Conservation (phyloP, 2,113 vertebrate species). For the Calonectris borealis region DNA sequence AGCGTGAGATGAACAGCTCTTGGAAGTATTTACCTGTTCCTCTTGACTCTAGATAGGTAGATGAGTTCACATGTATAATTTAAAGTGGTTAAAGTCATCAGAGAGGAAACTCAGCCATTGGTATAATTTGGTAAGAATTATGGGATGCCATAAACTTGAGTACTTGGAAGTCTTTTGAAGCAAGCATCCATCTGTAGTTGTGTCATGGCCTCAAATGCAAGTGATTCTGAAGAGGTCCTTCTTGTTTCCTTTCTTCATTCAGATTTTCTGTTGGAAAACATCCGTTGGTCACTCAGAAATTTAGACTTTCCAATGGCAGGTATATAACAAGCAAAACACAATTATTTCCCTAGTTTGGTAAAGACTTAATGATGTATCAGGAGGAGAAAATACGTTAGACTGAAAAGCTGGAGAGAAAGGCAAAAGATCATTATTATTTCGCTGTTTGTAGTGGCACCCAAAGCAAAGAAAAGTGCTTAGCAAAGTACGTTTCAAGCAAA, state of each 20-base stretch:
- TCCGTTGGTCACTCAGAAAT: background rate
- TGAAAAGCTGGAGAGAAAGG: background rate
- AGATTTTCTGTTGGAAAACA: background rate
- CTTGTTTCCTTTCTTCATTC: background rate
- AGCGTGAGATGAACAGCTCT: background rate
- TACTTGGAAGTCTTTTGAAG: background rate
- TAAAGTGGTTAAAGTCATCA: background rate
- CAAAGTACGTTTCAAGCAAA: background rate
- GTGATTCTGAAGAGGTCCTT: background rate
- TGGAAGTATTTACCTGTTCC: background rate
- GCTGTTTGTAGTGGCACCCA: background rate
- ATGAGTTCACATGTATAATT: background rate
- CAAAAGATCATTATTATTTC: background rate
- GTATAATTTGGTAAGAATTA: background rate
- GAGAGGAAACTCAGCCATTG: background rate
- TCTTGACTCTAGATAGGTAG: background rate
- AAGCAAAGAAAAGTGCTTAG: background rate
- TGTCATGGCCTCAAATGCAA: background rate
- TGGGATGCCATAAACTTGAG: background rate
- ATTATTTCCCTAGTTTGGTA: background rate
- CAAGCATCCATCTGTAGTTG: background rate
- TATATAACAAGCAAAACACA: background rate
- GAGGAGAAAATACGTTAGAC: background rate
- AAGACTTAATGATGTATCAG: background rate
- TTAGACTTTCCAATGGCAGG: background rate